A percentile compares a stretch with the other conserved stretches of the same genome.
phyloP scores from a whole-genome alignment of 2,888 invertebrate genomes.

The Baronia brevicornis region DNA sequence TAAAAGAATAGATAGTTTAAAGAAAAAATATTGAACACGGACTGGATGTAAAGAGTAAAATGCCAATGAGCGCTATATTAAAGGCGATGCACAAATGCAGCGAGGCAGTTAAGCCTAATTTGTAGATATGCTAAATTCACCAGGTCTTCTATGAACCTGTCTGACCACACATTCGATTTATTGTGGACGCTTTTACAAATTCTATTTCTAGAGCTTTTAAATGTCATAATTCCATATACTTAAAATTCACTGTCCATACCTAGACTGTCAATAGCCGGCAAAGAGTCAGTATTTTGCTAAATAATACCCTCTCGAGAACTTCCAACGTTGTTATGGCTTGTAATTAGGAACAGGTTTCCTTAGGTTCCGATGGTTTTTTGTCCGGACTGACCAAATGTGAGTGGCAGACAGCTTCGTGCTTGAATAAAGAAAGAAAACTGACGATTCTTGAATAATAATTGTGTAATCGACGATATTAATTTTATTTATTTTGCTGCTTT shows the following conservation, averaged over 20 bases:
- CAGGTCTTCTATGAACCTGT: constrained; percentile 9
- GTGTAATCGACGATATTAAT: no score
- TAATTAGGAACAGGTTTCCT: constrained; percentile 26
- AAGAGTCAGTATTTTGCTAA: constrained; percentile 19
- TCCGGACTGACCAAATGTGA: constrained; percentile 15
- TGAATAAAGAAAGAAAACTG: constrained; percentile 11
- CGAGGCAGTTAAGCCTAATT: constrained; percentile 14
- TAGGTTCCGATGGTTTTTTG: constrained; percentile 19
- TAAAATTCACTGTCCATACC: neutral
- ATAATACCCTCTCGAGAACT: constrained; percentile 24
- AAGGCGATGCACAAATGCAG: constrained; percentile 12
- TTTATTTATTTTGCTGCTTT: no score
- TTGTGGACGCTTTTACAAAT: neutral
- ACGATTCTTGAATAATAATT: constrained; percentile 5
- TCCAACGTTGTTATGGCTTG: constrained; percentile 21
- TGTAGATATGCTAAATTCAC: constrained; percentile 15
- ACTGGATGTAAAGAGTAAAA: constrained; percentile 4
- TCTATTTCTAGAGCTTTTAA: neutral
- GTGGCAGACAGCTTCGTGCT: constrained; percentile 9
- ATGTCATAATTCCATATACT: neutral
- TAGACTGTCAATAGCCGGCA: constrained; percentile 10
- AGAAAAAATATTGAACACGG: no score
- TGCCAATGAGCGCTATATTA: constrained; percentile 2
- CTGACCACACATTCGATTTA: constrained; percentile 6
- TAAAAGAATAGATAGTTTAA: no score